Conservation (phyloP, 2,797 vertebrate genomes). For the Streptopelia turtur region DNA sequence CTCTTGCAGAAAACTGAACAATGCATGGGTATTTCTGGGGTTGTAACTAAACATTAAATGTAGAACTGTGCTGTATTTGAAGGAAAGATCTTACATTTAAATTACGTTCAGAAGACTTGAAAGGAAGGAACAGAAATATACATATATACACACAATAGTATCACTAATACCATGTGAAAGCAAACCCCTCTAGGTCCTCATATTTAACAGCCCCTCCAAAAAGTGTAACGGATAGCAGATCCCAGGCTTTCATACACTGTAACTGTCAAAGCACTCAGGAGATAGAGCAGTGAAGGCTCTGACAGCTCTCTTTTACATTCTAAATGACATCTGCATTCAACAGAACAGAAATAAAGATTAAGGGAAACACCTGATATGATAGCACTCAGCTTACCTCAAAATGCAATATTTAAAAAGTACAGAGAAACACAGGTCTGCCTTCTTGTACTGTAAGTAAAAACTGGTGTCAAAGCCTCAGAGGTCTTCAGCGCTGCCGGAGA, state of each 20-base stretch:
- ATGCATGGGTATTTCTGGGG: background rate
- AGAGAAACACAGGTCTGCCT: constrained; percentile 50
- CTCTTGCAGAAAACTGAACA: background rate
- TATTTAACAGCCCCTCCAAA: constrained; percentile 56
- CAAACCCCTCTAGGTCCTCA: constrained; percentile 52
- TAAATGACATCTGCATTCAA: constrained; percentile 64
- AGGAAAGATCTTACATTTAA: background rate
- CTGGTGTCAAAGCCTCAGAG: constrained; percentile 39
- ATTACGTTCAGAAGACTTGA: background rate
- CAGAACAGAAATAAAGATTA: constrained; percentile 75
- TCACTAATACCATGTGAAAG: constrained; percentile 56
- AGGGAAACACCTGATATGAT: constrained; percentile 47
- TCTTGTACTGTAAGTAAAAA: constrained; percentile 56
- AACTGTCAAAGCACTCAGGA: constrained; percentile 59
- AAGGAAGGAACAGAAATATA: background rate
- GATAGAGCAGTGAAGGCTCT: constrained; percentile 53
- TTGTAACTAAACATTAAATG: background rate
- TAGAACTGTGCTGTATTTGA: background rate
- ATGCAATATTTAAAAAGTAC: constrained; percentile 62
- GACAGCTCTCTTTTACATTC: constrained; percentile 44
- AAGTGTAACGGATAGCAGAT: constrained; percentile 68
- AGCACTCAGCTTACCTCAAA: constrained; percentile 39
- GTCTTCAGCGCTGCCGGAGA: background rate
- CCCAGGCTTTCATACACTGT: constrained; percentile 65
- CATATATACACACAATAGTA: background rate